Base-by-base conservation (phyloP, 2,113 vertebrate genomes). In the Acanthochromis polyacanthus region DNA sequence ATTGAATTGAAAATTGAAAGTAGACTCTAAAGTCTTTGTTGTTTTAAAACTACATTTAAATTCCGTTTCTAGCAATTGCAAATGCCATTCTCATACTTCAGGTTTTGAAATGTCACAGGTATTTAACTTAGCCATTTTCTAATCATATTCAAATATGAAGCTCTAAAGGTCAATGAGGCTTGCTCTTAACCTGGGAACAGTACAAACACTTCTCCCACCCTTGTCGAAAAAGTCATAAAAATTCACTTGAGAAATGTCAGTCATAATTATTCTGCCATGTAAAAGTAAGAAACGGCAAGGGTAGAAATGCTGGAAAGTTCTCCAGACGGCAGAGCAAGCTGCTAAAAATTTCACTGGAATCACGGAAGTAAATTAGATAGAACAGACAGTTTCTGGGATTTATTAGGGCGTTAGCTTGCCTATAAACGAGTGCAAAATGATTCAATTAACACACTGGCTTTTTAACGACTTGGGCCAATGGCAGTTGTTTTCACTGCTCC, bases 91-190 rank as follows among this genome's bases (percentile, higher is more conserved):
- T 71, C 59, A 75, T 25, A 70, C 65, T 82, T 77, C 30, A 79
- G 8, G 60, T 84, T 89, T 71, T 81, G 15, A 93, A 94, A 94
- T 93, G 93, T 94, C 91, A 93, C 83, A 90, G 85, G 84, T 91
- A 88, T 91, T 91, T 90, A 87, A 84, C 78, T 79, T 73, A 73
- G 45, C 73, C 60, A 77, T 78, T 80, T 87, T 81, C 40, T 84
- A 89, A 91, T 91, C 80, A 89, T 56, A 88, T 87, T 92, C 87
- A 85, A 84, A 90, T 83, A 76, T 43, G 63, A 71, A 77, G 45
- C 77, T n/a, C 20, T 59, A 89, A 93, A 93, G 91, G 91, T 93
- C 87, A 89, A 68, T 36, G 81, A 89, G 75, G 77, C 43, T 56
- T 71, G 74, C 84, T 71, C 80, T 77, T 85, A 89, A 89, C 75